Conservation (phyloP, 2,113 vertebrate species). For the Saccopteryx bilineata region DNA sequence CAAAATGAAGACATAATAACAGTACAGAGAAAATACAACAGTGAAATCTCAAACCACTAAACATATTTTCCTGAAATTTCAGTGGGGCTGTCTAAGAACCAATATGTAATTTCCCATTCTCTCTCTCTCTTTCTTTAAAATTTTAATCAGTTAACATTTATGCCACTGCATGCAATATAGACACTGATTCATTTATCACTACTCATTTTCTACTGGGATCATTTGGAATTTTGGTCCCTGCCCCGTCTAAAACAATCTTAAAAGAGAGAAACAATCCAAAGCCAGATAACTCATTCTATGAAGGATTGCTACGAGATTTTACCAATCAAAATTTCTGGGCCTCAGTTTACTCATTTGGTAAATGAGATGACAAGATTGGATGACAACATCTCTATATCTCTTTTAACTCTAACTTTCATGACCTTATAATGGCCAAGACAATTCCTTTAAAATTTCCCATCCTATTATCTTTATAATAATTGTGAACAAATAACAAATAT, state of each 20-base stretch:
- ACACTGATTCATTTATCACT: neutral
- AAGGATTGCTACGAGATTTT: neutral
- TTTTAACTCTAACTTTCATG: neutral
- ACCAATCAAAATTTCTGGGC: neutral
- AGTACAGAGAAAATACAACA: neutral
- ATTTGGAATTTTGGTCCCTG: neutral
- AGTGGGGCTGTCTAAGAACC: slow-evolving; percentile 6
- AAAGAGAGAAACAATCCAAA: neutral
- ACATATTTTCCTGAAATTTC: slow-evolving; percentile 56
- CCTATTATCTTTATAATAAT: neutral
- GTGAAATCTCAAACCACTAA: slow-evolving; percentile 56
- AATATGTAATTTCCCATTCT: neutral
- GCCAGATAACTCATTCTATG: neutral
- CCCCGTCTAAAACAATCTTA: neutral
- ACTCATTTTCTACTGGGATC: neutral
- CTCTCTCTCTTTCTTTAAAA: neutral
- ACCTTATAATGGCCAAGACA: neutral
- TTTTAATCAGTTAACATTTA: slow-evolving; percentile 38
- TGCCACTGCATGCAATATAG: neutral
- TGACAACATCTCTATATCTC: neutral
- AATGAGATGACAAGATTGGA: neutral
- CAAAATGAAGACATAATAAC: slow-evolving; percentile 52
- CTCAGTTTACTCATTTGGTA: neutral
- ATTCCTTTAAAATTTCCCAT: neutral
- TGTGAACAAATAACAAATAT: neutral